Conservation (phyloP, 2,113 vertebrate genomes). For the Catharus fuscescens region DNA sequence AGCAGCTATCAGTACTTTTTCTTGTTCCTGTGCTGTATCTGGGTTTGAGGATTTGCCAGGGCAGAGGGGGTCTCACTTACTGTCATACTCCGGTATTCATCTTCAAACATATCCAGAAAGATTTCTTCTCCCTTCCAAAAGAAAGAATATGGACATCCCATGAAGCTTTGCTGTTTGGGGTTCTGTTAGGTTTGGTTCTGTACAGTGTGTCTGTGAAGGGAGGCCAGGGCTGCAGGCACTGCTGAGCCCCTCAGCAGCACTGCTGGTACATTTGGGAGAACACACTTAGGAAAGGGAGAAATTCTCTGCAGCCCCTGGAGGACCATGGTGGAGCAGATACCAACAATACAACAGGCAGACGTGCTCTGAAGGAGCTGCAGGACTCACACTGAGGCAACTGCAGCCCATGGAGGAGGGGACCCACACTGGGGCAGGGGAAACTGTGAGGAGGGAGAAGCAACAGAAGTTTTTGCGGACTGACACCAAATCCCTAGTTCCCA, state of each 20-base stretch:
- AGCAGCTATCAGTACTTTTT: neutral
- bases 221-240: rapidly evolving
- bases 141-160: neutral
- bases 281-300: rapidly evolving
- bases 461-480: neutral
- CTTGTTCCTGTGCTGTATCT: neutral
- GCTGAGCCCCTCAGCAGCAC: neutral
- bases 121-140: slow-evolving; percentile 92
- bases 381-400: neutral
- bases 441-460: neutral
- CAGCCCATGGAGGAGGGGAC: neutral
- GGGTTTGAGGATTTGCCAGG: neutral
- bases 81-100: slow-evolving; percentile 96
- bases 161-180: neutral
- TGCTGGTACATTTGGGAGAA: neutral
- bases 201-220: neutral
- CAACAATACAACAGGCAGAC: neutral
- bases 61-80: slow-evolving; percentile 72
- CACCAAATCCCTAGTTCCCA: neutral
- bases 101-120: slow-evolving; percentile 99
- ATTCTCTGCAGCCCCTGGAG: neutral
- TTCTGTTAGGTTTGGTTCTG: neutral
- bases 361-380: neutral
- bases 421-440: neutral
- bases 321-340: rapidly evolving